Conservation (phyloP, 2,888 invertebrate genomes). For the Drosophila paramelanica region DNA sequence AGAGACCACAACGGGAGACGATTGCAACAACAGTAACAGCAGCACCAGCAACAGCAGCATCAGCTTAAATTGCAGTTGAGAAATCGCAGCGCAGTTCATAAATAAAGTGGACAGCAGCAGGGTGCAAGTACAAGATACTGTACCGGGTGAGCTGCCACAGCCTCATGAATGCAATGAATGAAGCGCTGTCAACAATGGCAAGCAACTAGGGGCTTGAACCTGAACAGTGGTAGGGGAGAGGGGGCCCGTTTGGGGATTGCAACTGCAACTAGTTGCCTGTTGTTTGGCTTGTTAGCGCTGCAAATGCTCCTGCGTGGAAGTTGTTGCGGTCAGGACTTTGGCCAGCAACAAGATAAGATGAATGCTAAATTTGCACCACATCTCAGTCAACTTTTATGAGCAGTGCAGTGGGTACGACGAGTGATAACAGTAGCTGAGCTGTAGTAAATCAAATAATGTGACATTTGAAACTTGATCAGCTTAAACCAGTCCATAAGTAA, state of each 20-base stretch:
- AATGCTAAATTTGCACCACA: conserved; percentile 56
- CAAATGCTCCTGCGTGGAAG: conserved; percentile 26
- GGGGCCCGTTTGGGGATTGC: conserved; percentile 7
- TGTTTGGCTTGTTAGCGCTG: conserved; percentile 64
- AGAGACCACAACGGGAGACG: conserved; percentile 9
- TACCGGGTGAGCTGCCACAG: conserved; percentile 14
- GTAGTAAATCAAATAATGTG: conserved; percentile 19
- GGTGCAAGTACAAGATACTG: conserved; percentile 9
- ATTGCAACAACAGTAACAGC: conserved; percentile 22
- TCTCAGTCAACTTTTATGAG: conserved; percentile 18
- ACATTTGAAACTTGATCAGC: conserved; percentile 18
- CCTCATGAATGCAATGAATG: conserved; percentile 71
- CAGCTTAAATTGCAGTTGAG: conserved; percentile 71
- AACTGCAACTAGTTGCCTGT: conserved; percentile 52
- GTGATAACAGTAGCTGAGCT: background rate
- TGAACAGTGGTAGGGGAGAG: background rate
- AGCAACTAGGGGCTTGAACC: conserved; percentile 39
- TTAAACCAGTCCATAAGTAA: conserved; percentile 24
- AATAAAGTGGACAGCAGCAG: conserved; percentile 53
- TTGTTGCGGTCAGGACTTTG: conserved; percentile 42
- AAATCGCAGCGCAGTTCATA: conserved; percentile 70
- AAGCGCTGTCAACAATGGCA: conserved; percentile 73
- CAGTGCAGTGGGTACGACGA: background rate
- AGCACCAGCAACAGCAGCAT: conserved; percentile 27
- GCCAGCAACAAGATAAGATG: conserved; percentile 47